Conservation (phyloP, 2,888 invertebrate species). For the Dorcus parallelipipedus region DNA sequence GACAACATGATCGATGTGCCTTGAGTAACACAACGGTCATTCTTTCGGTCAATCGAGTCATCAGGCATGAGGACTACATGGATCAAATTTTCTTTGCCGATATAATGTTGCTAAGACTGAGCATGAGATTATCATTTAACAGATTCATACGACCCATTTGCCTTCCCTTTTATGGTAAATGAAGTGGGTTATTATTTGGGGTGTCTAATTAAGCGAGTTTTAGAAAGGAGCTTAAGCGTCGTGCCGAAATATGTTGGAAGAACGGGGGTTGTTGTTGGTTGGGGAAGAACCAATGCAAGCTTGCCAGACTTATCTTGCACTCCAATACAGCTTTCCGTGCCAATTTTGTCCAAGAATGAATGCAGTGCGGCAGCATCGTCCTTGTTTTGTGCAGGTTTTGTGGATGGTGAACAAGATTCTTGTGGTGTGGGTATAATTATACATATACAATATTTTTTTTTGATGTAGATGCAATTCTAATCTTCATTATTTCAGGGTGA, state of each 20-base stretch:
- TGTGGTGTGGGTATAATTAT: conserved; percentile 18
- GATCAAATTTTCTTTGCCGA: conserved; percentile 21
- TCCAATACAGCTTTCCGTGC: conserved; percentile 19
- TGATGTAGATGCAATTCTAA: background rate
- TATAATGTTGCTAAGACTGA: conserved; percentile 24
- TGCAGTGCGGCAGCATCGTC: conserved; percentile 10
- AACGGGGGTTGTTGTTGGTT: conserved; percentile 22
- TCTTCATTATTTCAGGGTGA: conserved; percentile 16
- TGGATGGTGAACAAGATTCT: conserved; percentile 22
- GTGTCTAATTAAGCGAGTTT: background rate
- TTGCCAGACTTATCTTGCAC: conserved; percentile 18
- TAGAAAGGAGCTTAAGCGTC: background rate
- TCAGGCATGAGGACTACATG: conserved; percentile 23
- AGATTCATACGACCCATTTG: conserved; percentile 24
- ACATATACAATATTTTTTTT: background rate
- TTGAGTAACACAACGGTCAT: conserved; percentile 20
- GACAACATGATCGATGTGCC: conserved; percentile 23
- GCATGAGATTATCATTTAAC: conserved; percentile 24
- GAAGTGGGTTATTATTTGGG: no score
- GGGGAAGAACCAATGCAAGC: conserved; percentile 20
- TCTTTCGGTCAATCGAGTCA: conserved; percentile 23
- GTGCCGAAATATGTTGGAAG: conserved; percentile 13
- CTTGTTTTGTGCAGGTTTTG: conserved; percentile 26
- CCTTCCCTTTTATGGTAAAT: conserved; percentile 20
- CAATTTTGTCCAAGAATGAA: conserved; percentile 17